A percentile compares a stretch with the other conserved stretches of the same genome.
phyloP scores from a whole-genome alignment of 2,888 invertebrate genomes.

The Zygothrica quintamaculata region DNA sequence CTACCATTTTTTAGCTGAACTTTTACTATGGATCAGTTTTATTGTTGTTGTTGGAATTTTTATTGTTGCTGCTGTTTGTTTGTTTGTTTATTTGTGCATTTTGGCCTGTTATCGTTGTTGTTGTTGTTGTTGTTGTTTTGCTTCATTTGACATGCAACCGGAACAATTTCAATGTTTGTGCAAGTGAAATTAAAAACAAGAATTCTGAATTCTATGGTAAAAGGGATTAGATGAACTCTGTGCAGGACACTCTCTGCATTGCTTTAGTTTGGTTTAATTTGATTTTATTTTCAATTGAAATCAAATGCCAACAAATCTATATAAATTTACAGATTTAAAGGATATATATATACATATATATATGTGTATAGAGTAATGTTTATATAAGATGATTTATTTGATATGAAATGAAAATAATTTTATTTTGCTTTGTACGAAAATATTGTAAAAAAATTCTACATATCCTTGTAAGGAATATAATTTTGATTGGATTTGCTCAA shows the following conservation, averaged over 20 bases:
- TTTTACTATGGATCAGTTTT: slow-evolving; percentile 10
- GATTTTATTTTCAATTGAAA: slow-evolving; percentile 7
- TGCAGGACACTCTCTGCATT: slow-evolving; percentile 26
- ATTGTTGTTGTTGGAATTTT: slow-evolving; percentile 11
- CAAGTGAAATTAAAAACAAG: slow-evolving; percentile 62
- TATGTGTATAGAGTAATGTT: not conserved
- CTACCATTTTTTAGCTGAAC: slow-evolving; percentile 7
- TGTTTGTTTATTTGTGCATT: slow-evolving; percentile 41
- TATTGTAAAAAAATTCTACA: no score
- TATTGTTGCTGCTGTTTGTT: slow-evolving; percentile 11
- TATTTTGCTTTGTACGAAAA: no score
- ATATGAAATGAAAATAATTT: no score
- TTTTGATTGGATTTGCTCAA: no score
- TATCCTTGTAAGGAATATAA: no score
- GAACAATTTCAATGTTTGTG: slow-evolving; percentile 67
- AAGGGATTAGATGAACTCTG: slow-evolving; percentile 40
- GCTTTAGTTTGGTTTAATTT: slow-evolving; percentile 41
- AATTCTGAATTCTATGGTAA: slow-evolving; percentile 19
- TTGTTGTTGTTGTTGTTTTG: slow-evolving; percentile 38
- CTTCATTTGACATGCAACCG: slow-evolving; percentile 74
- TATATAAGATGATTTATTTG: not conserved
- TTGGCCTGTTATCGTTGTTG: slow-evolving; percentile 59
- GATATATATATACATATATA: not conserved
- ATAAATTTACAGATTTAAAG: no score
- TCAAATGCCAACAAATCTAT: not conserved